phyloP scores from a whole-genome alignment of 2,888 invertebrate species.

The Ctenicera cuprea region DNA sequence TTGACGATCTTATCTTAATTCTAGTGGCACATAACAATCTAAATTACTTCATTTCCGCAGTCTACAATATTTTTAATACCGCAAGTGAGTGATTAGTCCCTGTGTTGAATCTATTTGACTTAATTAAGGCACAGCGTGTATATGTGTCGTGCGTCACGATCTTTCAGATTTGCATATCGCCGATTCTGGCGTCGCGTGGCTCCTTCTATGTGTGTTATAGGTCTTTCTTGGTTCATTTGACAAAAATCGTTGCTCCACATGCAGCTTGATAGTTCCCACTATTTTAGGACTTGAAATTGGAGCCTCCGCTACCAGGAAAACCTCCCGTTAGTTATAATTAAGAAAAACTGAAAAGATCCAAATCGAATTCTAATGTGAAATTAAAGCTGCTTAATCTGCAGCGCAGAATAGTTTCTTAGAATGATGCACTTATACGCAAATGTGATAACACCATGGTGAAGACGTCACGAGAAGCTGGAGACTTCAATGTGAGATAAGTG shows the following conservation, averaged over 20 bases:
- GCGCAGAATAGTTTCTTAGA: constrained; percentile 31
- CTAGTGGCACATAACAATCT: constrained; percentile 50
- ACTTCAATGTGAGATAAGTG: constrained; percentile 51
- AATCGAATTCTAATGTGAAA: background rate
- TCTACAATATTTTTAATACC: constrained; percentile 47
- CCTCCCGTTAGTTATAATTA: background rate
- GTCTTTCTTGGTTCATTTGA: constrained; percentile 28
- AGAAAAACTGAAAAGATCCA: background rate
- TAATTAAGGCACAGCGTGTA: constrained; percentile 55
- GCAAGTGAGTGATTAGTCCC: constrained; percentile 56
- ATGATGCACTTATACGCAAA: constrained; percentile 44
- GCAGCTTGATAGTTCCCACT: background rate
- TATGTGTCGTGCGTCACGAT: constrained; percentile 64
- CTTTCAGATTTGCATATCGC: constrained; percentile 62
- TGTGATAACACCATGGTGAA: constrained; percentile 44
- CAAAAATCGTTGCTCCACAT: constrained; percentile 29
- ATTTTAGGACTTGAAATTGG: background rate
- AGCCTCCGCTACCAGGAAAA: background rate
- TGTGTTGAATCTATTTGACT: constrained; percentile 58
- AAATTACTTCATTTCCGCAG: constrained; percentile 52
- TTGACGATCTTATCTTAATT: constrained; percentile 45
- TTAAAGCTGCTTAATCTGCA: constrained; percentile 21
- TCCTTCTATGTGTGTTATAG: constrained; percentile 40
- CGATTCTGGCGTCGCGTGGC: constrained; percentile 58
- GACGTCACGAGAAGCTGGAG: constrained; percentile 47